Percentiles rank a stretch among this genome's conserved stretches.
Conservation (phyloP, 2,888 invertebrate genomes). For the Platerodrilus igneus region DNA sequence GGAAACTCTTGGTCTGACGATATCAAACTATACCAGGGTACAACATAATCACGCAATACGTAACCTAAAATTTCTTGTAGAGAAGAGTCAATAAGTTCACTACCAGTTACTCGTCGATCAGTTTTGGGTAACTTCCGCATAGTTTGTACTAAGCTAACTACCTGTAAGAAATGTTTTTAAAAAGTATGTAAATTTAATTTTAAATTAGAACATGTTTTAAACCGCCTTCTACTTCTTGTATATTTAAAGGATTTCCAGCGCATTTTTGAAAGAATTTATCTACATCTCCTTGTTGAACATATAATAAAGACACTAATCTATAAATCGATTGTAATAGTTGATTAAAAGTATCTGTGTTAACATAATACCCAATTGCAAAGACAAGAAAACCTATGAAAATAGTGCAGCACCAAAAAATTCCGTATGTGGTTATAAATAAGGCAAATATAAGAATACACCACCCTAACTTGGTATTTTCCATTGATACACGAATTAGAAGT, state of each 20-base stretch:
- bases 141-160: constrained; percentile 38
- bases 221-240: constrained; percentile 44
- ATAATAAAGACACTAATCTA: constrained; percentile 44
- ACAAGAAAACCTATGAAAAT: constrained; percentile 37
- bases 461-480: constrained; percentile 31
- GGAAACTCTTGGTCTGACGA: constrained; percentile 72
- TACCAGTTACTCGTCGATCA: constrained; percentile 71
- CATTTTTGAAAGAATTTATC: constrained; percentile 43
- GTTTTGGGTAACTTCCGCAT: constrained; percentile 44
- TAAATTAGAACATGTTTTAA: constrained; percentile 28
- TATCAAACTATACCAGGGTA: constrained; percentile 65
- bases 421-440: constrained; percentile 46
- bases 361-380: constrained; percentile 43
- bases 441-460: constrained; percentile 46
- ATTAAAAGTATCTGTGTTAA: constrained; percentile 4
- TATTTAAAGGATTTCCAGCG: constrained; percentile 43
- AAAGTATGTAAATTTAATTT: constrained; percentile 8
- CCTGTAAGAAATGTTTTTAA: constrained; percentile 23
- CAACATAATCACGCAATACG: constrained; percentile 76
- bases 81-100: constrained; percentile 80
- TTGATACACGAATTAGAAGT: constrained; percentile 17
- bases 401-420: constrained; percentile 44
- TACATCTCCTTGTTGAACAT: constrained; percentile 44
- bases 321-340: constrained; percentile 24
- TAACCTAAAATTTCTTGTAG: constrained; percentile 79